Conservation (phyloP, 2,888 invertebrate species). For the Syrista parreyssii region DNA sequence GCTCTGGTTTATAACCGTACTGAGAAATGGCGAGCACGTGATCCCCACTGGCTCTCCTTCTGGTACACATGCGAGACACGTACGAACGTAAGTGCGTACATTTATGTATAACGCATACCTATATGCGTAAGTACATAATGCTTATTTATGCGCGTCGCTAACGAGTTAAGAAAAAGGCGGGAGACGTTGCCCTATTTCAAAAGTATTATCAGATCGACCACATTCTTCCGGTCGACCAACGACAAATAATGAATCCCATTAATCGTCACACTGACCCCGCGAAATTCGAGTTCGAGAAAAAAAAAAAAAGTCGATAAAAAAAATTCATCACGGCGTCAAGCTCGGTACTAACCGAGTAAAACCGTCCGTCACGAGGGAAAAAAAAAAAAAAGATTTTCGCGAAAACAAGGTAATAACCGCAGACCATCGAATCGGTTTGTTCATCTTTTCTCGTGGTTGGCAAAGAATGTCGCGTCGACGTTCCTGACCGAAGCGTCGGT, state of each 20-base stretch:
- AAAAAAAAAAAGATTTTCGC: not conserved
- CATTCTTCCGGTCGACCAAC: not conserved
- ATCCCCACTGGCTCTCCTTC: not conserved
- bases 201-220: not conserved
- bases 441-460: not conserved
- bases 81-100: not conserved
- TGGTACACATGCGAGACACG: not conserved
- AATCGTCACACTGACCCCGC: too few relatives aligned
- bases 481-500: not conserved
- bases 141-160: not conserved
- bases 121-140: not conserved
- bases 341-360: too few relatives aligned
- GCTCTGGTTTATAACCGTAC: not conserved
- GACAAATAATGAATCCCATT: not conserved
- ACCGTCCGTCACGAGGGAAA: not conserved
- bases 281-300: too few relatives aligned
- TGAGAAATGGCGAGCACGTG: not conserved
- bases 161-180: not conserved
- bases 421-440: not conserved
- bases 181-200: not conserved
- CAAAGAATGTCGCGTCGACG: not conserved
- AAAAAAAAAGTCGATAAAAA: too few relatives aligned
- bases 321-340: too few relatives aligned
- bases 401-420: not conserved
- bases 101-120: not conserved